These are phyloP conservation scores for Polypterus bichir DNA, from an alignment of 2,113 vertebrate species.

Conservation along the genomic window DNA sequence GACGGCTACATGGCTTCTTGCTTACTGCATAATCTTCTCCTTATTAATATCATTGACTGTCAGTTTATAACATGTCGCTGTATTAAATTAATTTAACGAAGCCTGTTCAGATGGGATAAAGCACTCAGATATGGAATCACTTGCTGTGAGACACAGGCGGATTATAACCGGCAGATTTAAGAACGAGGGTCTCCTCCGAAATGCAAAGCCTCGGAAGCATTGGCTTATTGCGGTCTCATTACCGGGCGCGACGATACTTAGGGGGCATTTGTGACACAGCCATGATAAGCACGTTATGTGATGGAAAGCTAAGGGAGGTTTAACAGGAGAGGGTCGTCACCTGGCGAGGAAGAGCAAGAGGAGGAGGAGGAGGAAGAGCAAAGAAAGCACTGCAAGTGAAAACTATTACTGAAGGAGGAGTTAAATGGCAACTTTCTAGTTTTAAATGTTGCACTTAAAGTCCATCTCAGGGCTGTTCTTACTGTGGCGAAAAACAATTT, in stretches of 20 bases:
- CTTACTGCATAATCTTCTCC: neutral
- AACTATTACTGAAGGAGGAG: too few species aligned
- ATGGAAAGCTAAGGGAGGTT: constrained; percentile 9
- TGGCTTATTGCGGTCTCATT: neutral
- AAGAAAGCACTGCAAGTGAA: neutral
- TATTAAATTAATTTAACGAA: constrained; percentile 2
- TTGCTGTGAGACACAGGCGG: neutral
- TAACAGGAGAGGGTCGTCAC: constrained; percentile 20
- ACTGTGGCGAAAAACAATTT: too few species aligned
- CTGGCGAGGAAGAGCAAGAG: neutral
- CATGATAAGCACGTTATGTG: neutral
- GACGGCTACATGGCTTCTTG: neutral
- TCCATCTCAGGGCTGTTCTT: too few species aligned
- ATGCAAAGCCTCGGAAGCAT: neutral
- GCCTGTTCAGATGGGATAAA: neutral
- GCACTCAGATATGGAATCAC: neutral
- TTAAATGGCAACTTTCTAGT: too few species aligned
- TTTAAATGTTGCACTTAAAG: too few species aligned
- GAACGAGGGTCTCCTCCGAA: neutral
- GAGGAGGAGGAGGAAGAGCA: neutral
- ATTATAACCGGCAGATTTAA: neutral
- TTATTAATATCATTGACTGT: constrained; percentile 6
- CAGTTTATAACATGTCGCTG: neutral
- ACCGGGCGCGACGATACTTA: neutral
- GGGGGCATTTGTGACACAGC: neutral